A percentile compares a stretch with the other conserved stretches of the same genome.
Evolutionary conservation across 2,797 vertebrate species (phyloP).

Genomic region (Neopelma chrysocephalum): DNA sequence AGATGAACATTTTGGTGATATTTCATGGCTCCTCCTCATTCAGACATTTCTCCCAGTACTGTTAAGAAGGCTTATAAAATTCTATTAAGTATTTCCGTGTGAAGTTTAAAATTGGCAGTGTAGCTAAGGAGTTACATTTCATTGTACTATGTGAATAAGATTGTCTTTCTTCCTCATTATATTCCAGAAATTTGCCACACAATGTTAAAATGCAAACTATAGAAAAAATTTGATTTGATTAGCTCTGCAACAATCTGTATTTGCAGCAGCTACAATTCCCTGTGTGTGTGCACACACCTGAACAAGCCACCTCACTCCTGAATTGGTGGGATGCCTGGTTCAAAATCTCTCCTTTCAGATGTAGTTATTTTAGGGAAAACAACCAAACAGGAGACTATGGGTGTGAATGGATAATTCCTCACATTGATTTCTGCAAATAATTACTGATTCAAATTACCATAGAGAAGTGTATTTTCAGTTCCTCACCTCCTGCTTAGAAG

Average conservation of each 20-base stretch:
- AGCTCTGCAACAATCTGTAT: not conserved
- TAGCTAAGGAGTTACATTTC: not conserved
- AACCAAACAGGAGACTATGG: not conserved
- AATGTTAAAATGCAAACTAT: not conserved
- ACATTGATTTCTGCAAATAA: slow-evolving; percentile 31
- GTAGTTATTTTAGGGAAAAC: not conserved
- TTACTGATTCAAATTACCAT: slow-evolving; percentile 43
- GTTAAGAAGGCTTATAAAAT: not conserved
- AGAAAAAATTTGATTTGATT: not conserved
- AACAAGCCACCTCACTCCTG: not conserved
- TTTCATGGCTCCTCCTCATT: not conserved
- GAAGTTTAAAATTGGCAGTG: not conserved
- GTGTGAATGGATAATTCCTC: not conserved
- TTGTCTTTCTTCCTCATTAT: not conserved
- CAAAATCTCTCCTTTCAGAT: not conserved
- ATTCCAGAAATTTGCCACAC: not conserved
- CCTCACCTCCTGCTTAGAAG: slow-evolving; percentile 50
- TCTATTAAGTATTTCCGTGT: not conserved
- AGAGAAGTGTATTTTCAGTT: slow-evolving; percentile 34
- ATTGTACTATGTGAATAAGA: fast-evolving
- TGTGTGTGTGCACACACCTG: not conserved
- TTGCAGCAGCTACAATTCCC: not conserved
- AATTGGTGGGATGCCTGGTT: not conserved
- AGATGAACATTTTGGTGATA: not conserved
- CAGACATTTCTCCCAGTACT: not conserved